Base-by-base conservation (phyloP, 1,140 invertebrate species). In the Anagrus nilaparvatae region DNA sequence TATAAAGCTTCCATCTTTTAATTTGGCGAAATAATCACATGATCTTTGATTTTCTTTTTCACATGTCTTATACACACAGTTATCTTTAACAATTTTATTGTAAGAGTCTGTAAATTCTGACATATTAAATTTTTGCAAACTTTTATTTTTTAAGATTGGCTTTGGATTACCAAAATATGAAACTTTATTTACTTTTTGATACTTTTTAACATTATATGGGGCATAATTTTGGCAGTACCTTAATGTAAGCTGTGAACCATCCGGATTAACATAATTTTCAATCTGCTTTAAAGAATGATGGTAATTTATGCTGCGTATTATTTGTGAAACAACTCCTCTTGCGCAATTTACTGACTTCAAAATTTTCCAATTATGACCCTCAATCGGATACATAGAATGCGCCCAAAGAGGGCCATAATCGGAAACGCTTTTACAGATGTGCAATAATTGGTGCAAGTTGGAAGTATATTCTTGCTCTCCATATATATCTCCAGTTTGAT, bases 351-450 rank as follows among this genome's bases (percentile, higher is more conserved):
- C 30, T 3, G 35, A 27, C 18, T 20, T 32, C 6, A 44, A 12
- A 19, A 44, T 13, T 3, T 44, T 5, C 3, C 14, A 20, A 34
- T 44, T 44, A 3, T 12, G 35, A 1, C 33, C 13, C 33, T 40
- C 30, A 17, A 40, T 32, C 4, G 29, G 3, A 33, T 16, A 40
- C 18, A 30, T 17, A 3, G 34, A 37, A 25, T 44, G 33, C 1
- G 42, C 9, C 19, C 17, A 44, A 2, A 44, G 19, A 3, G 43
- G 43, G 0, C 36, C 43, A 35, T 36, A 44, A 24, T 44, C 14
- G 9, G 14, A 33, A n/a, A 44, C 24, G 24, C 30, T 39, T 25
- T 38, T 28, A 3, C 16, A 2, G 3, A 44, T 6, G n/a, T 44
- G 43, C 5, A 29, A 29, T 17, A 39, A 14, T 27, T 19, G 33